Base-by-base conservation (phyloP, 2,113 vertebrate genomes). In the Canis aureus region DNA sequence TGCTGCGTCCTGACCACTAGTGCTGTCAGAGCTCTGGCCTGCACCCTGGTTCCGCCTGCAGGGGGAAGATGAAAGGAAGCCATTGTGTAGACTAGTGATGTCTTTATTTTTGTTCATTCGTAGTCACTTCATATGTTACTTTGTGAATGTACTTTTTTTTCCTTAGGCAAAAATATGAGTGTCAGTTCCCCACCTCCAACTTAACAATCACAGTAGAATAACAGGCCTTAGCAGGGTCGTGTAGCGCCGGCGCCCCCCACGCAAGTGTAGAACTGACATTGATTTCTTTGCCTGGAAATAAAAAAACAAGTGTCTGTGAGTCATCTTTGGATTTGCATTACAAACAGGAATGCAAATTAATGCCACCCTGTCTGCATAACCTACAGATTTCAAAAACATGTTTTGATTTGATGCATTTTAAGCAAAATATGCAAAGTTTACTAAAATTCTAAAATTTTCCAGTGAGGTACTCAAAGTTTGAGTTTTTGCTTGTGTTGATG, bases 301-400 rank as follows among this genome's bases (percentile, higher is more conserved):
- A 12, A 97, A 98, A 98, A 96, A 96, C 93, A 43, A 95, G 88
- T 98, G 98, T 98, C 88, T 98, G 98, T 98, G 98, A 98, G 96
- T 97, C 97, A 98, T 98, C 97, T 98, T 84, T 95, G 59, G 11
- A 98, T 99, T 99, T 99, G 99, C 99, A 99, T 99, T 98, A 92
- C 97, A 80, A 94, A 96, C 23, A 1, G 97, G 97, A 98, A 99
- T 99, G 99, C 99, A 99, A 99, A 99, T 98, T 62, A 73, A 60
- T 55, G 60, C 73, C 92, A 94, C 95, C 88, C 97, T 97, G 97
- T 98, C 91, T 97, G 97, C 97, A 94, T 98, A 95, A 98, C 84
- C 96, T 98, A 79, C 78, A 97, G 97, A 92, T 94, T 92, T 97
- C 97, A 73, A 60, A 51, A 91, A 96, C 69, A 74, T 55, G 13